Percentiles rank a stretch among this genome's conserved stretches.
Evolutionary conservation across 2,113 vertebrate species (phyloP).

Genomic region (Sapajus apella): DNA sequence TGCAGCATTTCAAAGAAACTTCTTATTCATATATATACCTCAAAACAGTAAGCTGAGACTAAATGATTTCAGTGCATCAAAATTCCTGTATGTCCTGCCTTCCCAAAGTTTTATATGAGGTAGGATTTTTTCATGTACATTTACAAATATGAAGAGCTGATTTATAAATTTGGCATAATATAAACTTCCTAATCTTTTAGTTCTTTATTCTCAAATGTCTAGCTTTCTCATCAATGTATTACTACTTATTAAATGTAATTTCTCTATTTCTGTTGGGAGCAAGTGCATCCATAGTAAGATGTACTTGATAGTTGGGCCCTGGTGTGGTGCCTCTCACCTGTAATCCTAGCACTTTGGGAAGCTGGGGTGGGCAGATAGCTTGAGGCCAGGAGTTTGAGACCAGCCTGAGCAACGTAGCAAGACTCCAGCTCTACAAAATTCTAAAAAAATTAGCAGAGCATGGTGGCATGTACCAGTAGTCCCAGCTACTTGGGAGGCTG

Average conservation of each 20-base stretch:
- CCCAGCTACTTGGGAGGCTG: too few species aligned
- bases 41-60: not conserved
- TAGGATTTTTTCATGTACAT: not conserved
- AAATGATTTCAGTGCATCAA: not conserved
- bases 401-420: too few species aligned
- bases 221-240: not conserved
- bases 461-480: too few species aligned
- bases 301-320: too few species aligned
- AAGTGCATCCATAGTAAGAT: not conserved
- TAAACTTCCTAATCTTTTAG: not conserved
- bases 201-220: constrained; percentile 22
- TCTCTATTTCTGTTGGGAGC: not conserved
- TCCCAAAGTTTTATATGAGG: not conserved
- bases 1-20: constrained; percentile 21
- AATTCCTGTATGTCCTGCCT: not conserved
- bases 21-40: constrained; percentile 21
- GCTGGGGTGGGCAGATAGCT: too few species aligned
- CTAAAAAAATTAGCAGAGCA: too few species aligned
- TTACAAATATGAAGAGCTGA: not conserved
- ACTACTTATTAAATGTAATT: not conserved
- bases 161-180: not conserved
- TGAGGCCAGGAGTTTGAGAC: too few species aligned
- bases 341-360: too few species aligned
- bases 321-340: too few species aligned
- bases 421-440: too few species aligned